These are phyloP conservation scores for Elachura formosa DNA, from an alignment of 2,113 vertebrate genomes.

Conservation along the genomic window DNA sequence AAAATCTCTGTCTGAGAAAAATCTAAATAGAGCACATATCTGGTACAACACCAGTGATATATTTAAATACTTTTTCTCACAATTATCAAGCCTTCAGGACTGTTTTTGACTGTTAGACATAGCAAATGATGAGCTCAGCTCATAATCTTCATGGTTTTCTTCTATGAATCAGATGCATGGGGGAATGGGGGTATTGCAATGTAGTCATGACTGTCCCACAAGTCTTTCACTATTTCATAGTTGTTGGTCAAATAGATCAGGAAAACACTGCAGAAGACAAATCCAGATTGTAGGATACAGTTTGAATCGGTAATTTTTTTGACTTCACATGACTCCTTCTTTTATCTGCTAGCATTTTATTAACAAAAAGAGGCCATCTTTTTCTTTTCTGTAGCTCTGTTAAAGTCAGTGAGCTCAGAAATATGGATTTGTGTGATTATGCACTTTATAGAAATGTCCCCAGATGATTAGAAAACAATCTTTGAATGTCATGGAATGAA, in stretches of 20 bases:
- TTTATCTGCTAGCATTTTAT: neutral
- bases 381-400: neutral
- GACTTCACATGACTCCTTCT: neutral
- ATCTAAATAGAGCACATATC: neutral
- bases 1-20: neutral
- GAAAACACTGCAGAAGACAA: neutral
- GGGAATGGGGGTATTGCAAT: neutral
- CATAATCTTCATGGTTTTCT: neutral
- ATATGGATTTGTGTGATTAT: neutral
- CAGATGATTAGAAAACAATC: neutral
- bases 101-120: neutral
- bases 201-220: neutral
- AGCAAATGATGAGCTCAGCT: neutral
- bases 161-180: neutral
- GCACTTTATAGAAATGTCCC: neutral
- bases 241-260: neutral
- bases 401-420: neutral
- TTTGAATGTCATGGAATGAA: neutral
- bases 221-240: neutral
- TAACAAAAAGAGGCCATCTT: neutral
- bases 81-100: neutral
- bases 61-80: neutral
- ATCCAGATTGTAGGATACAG: neutral
- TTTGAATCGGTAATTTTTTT: neutral
- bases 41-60: neutral